Percentiles rank a stretch among this genome's conserved stretches.
phyloP scores from a whole-genome alignment of 2,888 invertebrate species.

The Strigamia transsilvanica region DNA sequence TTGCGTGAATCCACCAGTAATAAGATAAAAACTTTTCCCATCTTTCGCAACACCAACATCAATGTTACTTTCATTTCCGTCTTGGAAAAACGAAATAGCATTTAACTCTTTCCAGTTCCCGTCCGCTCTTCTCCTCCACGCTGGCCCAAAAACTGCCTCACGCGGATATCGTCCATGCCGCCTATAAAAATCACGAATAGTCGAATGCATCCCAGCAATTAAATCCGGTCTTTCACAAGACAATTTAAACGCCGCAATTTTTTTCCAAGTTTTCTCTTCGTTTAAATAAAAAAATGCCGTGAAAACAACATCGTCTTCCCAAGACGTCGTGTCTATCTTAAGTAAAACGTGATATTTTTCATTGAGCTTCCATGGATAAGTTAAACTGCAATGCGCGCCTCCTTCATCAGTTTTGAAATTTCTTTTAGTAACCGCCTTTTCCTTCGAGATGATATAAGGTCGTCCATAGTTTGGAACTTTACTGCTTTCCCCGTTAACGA shows the following conservation, averaged over 20 bases:
- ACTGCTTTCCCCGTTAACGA: neutral
- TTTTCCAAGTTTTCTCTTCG: constrained; percentile 1
- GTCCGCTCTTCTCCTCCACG: neutral
- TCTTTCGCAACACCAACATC: constrained; percentile 7
- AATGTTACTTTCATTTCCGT: constrained; percentile 15
- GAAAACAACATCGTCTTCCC: neutral
- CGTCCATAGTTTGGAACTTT: neutral
- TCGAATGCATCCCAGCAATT: constrained; percentile 15
- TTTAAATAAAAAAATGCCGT: constrained; percentile 25
- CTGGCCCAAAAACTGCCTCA: constrained; percentile 23
- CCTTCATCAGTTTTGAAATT: neutral
- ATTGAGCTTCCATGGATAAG: constrained; percentile 22
- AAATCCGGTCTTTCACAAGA: neutral
- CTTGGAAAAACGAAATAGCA: neutral
- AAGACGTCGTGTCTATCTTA: neutral
- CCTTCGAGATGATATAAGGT: neutral
- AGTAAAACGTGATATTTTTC: constrained; percentile 32
- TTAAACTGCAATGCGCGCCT: neutral
- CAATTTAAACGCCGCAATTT: constrained; percentile 25
- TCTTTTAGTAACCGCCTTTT: neutral
- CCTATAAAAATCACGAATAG: neutral
- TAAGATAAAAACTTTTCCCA: neutral
- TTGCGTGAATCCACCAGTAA: neutral
- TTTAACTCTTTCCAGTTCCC: constrained; percentile 24
- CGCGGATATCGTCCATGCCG: constrained; percentile 7